phyloP scores from a whole-genome alignment of 2,113 vertebrate genomes.

The Drymodes brunneopygia region DNA sequence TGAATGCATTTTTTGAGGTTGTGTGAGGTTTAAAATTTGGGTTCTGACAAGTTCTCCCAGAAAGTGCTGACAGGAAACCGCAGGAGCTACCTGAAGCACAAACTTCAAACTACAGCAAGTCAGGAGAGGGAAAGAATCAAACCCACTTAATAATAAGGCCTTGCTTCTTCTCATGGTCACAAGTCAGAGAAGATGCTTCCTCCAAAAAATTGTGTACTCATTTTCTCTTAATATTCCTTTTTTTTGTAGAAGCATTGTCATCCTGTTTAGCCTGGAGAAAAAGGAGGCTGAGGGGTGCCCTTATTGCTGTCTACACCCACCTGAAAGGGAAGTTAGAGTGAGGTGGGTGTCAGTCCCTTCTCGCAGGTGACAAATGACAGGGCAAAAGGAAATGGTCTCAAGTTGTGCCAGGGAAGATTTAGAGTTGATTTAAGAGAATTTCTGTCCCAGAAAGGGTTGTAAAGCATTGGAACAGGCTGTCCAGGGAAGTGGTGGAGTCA shows the following conservation, averaged over 20 bases:
- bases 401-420: neutral
- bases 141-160: neutral
- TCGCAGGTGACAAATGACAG: neutral
- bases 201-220: fast-evolving
- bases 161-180: neutral
- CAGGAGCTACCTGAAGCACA: neutral
- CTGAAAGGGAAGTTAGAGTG: neutral
- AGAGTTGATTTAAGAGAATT: neutral
- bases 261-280: neutral
- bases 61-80: neutral
- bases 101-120: neutral
- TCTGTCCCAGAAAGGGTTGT: neutral
- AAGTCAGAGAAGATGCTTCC: neutral
- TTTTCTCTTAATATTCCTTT: neutral
- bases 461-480: neutral
- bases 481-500: neutral
- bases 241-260: neutral
- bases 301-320: neutral
- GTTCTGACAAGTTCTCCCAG: neutral
- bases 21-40: neutral
- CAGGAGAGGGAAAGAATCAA: neutral
- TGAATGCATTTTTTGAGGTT: neutral
- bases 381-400: neutral
- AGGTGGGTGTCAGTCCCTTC: neutral
- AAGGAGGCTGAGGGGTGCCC: neutral